These are phyloP conservation scores for Ophion slaviceki DNA, from an alignment of 2,888 invertebrate genomes.

Conservation along the genomic window DNA sequence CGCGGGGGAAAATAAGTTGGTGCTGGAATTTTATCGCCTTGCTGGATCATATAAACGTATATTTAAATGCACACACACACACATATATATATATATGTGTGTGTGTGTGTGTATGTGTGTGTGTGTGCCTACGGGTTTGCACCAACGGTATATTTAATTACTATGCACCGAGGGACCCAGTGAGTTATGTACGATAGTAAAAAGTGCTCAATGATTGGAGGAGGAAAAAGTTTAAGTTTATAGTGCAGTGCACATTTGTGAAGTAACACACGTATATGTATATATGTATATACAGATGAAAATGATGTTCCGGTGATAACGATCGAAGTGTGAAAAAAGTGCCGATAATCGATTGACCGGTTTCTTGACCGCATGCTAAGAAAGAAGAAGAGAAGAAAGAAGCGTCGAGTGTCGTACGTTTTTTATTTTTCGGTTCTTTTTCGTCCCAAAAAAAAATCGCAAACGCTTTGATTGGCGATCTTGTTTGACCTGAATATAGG, in stretches of 20 bases:
- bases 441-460: not conserved
- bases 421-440: not conserved
- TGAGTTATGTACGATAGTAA: conserved; percentile 41
- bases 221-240: not conserved
- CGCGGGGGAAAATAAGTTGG: not conserved
- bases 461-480: not conserved
- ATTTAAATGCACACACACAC: not conserved
- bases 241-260: not conserved
- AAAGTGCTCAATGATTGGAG: conserved; percentile 33
- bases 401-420: conserved; percentile 18
- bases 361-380: conserved; percentile 36
- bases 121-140: not conserved
- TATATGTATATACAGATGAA: not conserved
- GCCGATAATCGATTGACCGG: conserved; percentile 33
- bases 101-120: too few relatives aligned
- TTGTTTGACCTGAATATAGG: not conserved
- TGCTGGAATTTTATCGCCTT: conserved; percentile 34
- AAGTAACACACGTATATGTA: conserved; percentile 2
- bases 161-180: conserved; percentile 33
- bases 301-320: conserved; percentile 43
- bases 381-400: conserved; percentile 34
- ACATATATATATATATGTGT: not conserved
- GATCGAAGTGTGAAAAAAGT: conserved; percentile 46
- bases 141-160: conserved; percentile 49
- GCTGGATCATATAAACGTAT: not conserved